Conservation (phyloP, 2,113 vertebrate species). For the Rhipidura dahli region DNA sequence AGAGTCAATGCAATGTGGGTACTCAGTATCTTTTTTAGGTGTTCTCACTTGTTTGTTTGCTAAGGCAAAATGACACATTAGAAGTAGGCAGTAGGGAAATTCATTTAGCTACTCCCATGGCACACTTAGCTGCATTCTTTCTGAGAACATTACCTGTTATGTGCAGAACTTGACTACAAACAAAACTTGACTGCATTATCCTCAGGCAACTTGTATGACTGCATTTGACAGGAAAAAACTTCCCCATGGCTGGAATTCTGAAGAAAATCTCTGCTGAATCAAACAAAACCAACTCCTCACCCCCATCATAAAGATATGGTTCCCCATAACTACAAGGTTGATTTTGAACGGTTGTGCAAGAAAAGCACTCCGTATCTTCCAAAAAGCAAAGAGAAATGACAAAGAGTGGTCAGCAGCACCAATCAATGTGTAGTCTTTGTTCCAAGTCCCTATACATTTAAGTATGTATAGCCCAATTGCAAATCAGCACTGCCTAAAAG, state of each 20-base stretch:
- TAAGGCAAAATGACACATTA: neutral
- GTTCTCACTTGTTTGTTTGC: neutral
- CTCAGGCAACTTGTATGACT: neutral
- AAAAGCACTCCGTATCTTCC: neutral
- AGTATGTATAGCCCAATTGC: neutral
- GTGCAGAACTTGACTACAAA: neutral
- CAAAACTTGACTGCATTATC: neutral
- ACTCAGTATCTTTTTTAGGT: neutral
- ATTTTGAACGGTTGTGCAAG: neutral
- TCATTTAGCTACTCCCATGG: neutral
- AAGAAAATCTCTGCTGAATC: neutral
- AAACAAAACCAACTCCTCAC: neutral
- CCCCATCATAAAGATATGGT: neutral
- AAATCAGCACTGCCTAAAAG: neutral
- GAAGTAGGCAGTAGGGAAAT: neutral
- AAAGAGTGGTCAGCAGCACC: neutral
- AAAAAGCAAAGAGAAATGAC: neutral
- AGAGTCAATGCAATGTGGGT: neutral
- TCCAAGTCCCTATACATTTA: neutral
- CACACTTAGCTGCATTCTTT: neutral
- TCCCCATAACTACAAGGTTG: neutral
- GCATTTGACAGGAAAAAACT: neutral
- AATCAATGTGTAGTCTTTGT: neutral
- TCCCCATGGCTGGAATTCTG: neutral
- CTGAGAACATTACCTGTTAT: neutral